Evolutionary conservation across 2,888 invertebrate genomes (phyloP).

Genomic region (Anthophora plumipes): DNA sequence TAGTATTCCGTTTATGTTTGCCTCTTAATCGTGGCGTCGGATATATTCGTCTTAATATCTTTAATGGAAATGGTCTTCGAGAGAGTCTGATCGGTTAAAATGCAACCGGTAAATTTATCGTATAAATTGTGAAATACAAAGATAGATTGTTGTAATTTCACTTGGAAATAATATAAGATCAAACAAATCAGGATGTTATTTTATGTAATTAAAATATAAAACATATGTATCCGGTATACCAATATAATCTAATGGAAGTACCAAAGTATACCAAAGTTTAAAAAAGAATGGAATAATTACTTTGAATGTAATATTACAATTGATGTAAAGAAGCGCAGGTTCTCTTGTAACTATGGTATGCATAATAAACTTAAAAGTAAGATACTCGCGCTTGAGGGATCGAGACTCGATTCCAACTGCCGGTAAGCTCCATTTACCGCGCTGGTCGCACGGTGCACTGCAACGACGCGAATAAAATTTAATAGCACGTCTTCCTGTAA

Average conservation of each 20-base stretch:
- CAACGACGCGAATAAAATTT: constrained; percentile 42
- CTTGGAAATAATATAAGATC: no score
- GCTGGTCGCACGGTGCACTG: neutral
- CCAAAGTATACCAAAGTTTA: no score
- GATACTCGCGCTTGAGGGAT: neutral
- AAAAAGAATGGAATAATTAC: no score
- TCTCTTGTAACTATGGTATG: no score
- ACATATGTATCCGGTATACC: no score
- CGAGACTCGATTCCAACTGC: neutral
- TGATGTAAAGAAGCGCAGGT: no score
- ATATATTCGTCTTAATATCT: neutral
- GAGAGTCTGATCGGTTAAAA: neutral
- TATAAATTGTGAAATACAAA: no score
- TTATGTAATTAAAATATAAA: no score
- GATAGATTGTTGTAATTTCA: no score
- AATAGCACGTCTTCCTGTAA: constrained; percentile 58
- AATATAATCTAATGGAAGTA: no score
- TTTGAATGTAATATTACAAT: no score
- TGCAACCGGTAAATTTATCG: neutral
- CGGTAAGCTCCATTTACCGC: constrained; percentile 23
- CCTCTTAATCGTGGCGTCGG: constrained; percentile 11
- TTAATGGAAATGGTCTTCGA: neutral
- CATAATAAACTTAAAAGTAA: neutral
- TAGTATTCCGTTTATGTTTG: constrained; percentile 19
- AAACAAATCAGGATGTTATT: no score